phyloP scores from a whole-genome alignment of 2,888 invertebrate species.

The Lasioglossum zephyrum region DNA sequence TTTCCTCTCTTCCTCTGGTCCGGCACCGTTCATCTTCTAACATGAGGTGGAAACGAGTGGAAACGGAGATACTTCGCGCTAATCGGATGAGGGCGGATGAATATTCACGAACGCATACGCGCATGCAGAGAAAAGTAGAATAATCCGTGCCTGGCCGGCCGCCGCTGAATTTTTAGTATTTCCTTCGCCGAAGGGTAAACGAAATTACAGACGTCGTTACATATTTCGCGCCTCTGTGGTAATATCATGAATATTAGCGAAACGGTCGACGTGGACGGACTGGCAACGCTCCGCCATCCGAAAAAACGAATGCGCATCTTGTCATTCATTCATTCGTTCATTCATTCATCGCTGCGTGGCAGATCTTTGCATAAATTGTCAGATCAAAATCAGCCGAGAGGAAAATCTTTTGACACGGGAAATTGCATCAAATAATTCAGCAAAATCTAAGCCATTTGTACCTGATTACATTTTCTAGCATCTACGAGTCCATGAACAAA shows the following conservation, averaged over 20 bases:
- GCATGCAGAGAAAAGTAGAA: constrained; percentile 43
- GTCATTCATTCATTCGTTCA: background rate
- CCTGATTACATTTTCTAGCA: background rate
- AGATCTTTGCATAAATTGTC: constrained; percentile 1
- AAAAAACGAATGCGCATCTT: background rate
- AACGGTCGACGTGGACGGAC: background rate
- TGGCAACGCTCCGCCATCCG: background rate
- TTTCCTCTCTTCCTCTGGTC: background rate
- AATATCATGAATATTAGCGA: constrained; percentile 13
- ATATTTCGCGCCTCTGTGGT: constrained; percentile 13
- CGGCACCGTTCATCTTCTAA: constrained; percentile 27
- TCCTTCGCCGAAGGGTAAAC: constrained; percentile 20
- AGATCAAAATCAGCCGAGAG: background rate
- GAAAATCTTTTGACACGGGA: background rate
- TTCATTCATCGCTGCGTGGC: background rate
- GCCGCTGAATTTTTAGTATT: constrained; percentile 51
- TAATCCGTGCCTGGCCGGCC: constrained; percentile 42
- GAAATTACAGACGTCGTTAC: constrained; percentile 39
- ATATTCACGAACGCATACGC: constrained; percentile 59
- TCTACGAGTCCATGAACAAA: no score
- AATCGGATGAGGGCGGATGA: constrained; percentile 62
- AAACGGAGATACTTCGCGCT: constrained; percentile 56
- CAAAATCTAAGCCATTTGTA: no score
- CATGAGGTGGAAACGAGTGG: constrained; percentile 43
- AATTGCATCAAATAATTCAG: background rate